phyloP scores from a whole-genome alignment of 2,797 vertebrate genomes.

The Hafferia zeledoni region DNA sequence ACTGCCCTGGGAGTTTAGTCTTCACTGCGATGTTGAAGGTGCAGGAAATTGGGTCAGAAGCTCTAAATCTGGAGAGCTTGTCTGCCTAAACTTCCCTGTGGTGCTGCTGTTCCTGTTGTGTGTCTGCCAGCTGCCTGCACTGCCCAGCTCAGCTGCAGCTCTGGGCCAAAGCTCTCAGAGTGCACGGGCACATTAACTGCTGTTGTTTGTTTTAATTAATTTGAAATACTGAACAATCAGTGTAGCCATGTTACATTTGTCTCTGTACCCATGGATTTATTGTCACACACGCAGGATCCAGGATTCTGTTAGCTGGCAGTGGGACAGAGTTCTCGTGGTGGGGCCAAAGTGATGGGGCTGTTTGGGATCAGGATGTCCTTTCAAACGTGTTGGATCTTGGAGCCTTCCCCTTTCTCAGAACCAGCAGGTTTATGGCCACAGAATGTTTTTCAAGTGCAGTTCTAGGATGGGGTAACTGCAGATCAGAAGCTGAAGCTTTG shows the following conservation, averaged over 20 bases:
- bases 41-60: not conserved
- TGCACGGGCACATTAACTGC: not conserved
- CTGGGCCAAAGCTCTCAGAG: not conserved
- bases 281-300: not conserved
- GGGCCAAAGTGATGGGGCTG: not conserved
- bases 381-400: not conserved
- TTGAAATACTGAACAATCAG: not conserved
- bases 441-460: not conserved
- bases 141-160: not conserved
- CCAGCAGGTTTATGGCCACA: not conserved
- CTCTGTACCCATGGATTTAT: not conserved
- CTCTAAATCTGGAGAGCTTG: not conserved
- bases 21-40: not conserved
- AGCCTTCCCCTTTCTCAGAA: not conserved
- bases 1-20: not conserved
- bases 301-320: not conserved
- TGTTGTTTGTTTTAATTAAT: not conserved
- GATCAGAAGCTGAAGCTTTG: not conserved
- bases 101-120: not conserved
- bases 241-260: not conserved
- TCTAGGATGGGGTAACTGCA: not conserved
- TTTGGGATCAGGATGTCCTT: not conserved
- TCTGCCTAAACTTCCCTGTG: not conserved
- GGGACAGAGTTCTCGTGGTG: not conserved
- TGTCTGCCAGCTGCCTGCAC: not conserved